Evolutionary conservation across 1,140 invertebrate genomes (phyloP), one percentile per base, ranked within the genome.

Genomic region (Drosophila arawakana): DNA sequence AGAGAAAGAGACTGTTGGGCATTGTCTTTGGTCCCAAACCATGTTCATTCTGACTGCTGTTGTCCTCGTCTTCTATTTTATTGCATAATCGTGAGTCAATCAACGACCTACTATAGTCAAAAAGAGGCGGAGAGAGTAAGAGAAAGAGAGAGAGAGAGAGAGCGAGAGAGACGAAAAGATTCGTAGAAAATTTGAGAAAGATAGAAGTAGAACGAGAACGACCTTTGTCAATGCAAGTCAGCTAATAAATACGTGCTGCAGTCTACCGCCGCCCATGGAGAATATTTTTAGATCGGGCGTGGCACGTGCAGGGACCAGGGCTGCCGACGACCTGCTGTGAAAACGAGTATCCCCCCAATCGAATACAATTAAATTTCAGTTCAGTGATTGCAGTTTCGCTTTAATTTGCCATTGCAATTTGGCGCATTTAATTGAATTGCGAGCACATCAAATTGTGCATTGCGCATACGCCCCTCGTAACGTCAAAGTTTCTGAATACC

Each of bases 11-110:
- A 15, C 50, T 68, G 60, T 30, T 60, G 60, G 37, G 67, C 66
- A 78, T 88, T 88, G 77, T 78, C 80, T 88, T 60, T 63, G 58
- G 34, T 34, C 34, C 18, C n/a, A 52, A 41, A 41, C 37, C 52
- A 59, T 61, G 66, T 54, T 54, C 49, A 50, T 58, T 44, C 30
- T 34, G 7, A n/a, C 41, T 65, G 67, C 71, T 79, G 77, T 89
- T 80, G 80, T 89, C 71, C 80, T 88, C 59, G 75, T 75, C 78
- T 72, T 80, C 68, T 84, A 81, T 89, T 89, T 89, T 89, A 89
- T 89, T 89, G 78, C 84, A 89, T 89, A 89, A 84, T 89, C 84
- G 84, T 89, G 84, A 89, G 84, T 90, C 84, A 89, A 89, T 89
- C 84, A 88, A 75, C 71, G 74, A 75, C 63, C 80, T 55, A 66